These are phyloP conservation scores for Calonectris borealis DNA, from an alignment of 2,113 vertebrate genomes.

Conservation along the genomic window DNA sequence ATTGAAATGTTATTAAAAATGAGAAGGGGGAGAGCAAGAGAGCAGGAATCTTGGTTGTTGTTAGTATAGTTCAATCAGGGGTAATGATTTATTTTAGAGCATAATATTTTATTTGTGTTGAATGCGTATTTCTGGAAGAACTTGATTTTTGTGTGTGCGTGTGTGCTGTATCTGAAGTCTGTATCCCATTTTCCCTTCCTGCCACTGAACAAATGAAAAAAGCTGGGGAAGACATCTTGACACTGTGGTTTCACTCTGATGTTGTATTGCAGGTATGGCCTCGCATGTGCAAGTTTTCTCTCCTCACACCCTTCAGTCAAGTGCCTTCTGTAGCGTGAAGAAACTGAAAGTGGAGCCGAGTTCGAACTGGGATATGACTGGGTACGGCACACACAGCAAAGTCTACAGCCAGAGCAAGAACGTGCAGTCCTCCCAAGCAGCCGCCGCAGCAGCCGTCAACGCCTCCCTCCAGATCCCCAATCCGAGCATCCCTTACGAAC, in stretches of 20 bases:
- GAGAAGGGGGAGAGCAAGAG: background rate
- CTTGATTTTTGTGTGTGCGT: background rate
- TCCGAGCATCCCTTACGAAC: conserved; percentile 92
- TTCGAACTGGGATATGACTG: conserved; percentile 98
- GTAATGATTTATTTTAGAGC: background rate
- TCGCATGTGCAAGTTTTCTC: conserved; percentile 98
- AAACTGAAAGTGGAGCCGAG: conserved; percentile 98
- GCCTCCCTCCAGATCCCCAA: conserved; percentile 89
- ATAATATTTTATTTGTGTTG: background rate
- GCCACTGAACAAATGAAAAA: background rate
- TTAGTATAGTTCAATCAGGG: background rate
- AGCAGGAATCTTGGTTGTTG: background rate
- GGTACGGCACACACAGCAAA: conserved; percentile 97
- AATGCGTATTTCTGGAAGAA: background rate
- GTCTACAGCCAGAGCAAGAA: conserved; percentile 94
- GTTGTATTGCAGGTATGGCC: conserved; percentile 90
- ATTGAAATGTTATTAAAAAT: conserved; percentile 2
- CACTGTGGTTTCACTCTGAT: conserved; percentile 35
- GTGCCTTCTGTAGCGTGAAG: conserved; percentile 99
- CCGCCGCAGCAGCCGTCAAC: conserved; percentile 87
- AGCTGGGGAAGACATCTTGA: conserved; percentile 10
- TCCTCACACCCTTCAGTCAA: conserved; percentile 97
- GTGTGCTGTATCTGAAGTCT: background rate
- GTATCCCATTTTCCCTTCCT: background rate
- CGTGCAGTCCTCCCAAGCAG: conserved; percentile 85